A percentile compares a stretch with the other conserved stretches of the same genome.
phyloP scores from a whole-genome alignment of 2,888 invertebrate species.

The Trichopoda pennipes region DNA sequence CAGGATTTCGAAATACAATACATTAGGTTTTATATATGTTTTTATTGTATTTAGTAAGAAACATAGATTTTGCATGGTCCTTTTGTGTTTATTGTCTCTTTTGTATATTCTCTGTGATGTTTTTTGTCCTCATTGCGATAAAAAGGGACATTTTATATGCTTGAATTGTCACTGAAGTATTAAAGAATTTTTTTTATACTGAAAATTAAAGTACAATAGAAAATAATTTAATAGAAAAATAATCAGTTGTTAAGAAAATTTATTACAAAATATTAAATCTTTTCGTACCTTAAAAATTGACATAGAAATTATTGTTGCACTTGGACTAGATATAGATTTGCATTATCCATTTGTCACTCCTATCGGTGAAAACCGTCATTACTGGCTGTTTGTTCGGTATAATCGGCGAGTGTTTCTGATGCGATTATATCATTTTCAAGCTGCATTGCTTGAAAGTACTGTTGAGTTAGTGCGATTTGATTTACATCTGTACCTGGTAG shows the following conservation, averaged over 20 bases:
- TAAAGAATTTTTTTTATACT: constrained; percentile 73
- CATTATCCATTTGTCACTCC: no score
- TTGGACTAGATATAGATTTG: no score
- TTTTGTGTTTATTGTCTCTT: background rate
- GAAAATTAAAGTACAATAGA: constrained; percentile 28
- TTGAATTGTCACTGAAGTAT: constrained; percentile 76
- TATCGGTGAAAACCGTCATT: no score
- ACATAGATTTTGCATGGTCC: constrained; percentile 44
- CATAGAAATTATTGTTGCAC: no score
- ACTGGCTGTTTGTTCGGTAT: no score
- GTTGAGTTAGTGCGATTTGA: no score
- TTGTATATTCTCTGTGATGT: background rate
- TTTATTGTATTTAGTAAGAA: constrained; percentile 47
- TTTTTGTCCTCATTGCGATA: constrained; percentile 47
- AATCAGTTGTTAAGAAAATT: background rate
- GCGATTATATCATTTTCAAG: no score
- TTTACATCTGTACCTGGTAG: no score
- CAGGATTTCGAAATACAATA: constrained; percentile 54
- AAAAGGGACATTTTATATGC: constrained; percentile 74
- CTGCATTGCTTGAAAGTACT: no score
- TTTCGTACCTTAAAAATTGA: no score
- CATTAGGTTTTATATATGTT: constrained; percentile 60
- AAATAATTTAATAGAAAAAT: background rate
- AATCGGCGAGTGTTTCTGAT: no score
- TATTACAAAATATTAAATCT: background rate